Evolutionary conservation across 2,888 invertebrate species (phyloP).

Genomic region (Drosophila mimica): DNA sequence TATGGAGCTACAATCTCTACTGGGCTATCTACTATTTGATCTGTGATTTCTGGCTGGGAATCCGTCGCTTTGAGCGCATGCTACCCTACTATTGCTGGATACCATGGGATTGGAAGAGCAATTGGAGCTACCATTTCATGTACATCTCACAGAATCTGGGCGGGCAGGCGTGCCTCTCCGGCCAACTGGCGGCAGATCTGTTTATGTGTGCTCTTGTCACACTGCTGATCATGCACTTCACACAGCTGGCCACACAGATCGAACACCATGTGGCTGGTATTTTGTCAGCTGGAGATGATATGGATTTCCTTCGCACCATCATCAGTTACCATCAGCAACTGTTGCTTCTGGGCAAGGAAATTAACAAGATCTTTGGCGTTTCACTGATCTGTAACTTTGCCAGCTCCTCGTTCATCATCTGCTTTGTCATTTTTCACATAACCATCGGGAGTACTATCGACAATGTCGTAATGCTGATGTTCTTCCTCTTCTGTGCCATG

Average conservation of each 20-base stretch:
- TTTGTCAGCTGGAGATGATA: conserved; percentile 36
- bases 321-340: conserved; percentile 72
- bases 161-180: conserved; percentile 73
- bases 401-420: conserved; percentile 80
- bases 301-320: conserved; percentile 49
- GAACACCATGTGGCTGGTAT: conserved; percentile 51
- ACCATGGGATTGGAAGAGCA: conserved; percentile 76
- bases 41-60: conserved; percentile 62
- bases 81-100: conserved; percentile 77
- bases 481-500: conserved; percentile 79
- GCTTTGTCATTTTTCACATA: conserved; percentile 82
- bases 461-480: conserved; percentile 67
- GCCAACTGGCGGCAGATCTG: conserved; percentile 79
- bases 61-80: conserved; percentile 50
- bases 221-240: conserved; percentile 83
- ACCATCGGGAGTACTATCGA: conserved; percentile 73
- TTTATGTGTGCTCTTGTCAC: conserved; percentile 76
- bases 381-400: conserved; percentile 78
- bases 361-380: conserved; percentile 80
- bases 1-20: conserved; percentile 82
- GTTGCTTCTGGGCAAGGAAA: conserved; percentile 44
- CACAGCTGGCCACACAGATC: conserved; percentile 61
- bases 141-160: conserved; percentile 72
- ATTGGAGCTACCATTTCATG: conserved; percentile 68
- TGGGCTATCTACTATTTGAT: conserved; percentile 67